A percentile compares a stretch with the other conserved stretches of the same genome.
phyloP scores from a whole-genome alignment of 2,797 vertebrate genomes.

The Lacerta viridis region DNA sequence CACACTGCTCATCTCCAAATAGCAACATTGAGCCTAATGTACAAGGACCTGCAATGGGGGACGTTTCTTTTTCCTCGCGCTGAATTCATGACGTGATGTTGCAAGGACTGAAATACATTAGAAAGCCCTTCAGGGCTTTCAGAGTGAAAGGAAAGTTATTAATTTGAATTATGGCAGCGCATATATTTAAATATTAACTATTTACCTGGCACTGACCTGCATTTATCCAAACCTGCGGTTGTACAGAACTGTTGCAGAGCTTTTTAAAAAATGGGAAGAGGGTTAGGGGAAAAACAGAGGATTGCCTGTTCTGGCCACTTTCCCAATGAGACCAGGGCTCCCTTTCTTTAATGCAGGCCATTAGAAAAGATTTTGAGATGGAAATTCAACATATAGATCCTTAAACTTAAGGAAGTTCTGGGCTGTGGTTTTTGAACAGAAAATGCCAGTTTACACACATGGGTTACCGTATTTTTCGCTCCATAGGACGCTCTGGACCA shows the following conservation, averaged over 20 bases:
- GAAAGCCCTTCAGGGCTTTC: constrained; percentile 65
- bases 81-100: constrained; percentile 60
- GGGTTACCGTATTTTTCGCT: too few relatives aligned
- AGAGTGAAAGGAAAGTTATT: constrained; percentile 60
- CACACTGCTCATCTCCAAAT: constrained; percentile 38
- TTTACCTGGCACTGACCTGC: constrained; percentile 54
- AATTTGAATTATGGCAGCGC: constrained; percentile 58
- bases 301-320: constrained; percentile 9
- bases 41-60: constrained; percentile 30
- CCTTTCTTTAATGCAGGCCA: background rate
- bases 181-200: constrained; percentile 47
- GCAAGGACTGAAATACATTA: constrained; percentile 60
- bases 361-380: background rate
- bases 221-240: constrained; percentile 31
- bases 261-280: background rate
- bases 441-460: background rate
- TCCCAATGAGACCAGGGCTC: background rate
- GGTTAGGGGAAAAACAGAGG: background rate
- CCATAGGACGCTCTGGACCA: too few relatives aligned
- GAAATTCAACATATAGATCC: background rate
- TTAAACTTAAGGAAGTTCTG: background rate
- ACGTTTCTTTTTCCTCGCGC: constrained; percentile 50
- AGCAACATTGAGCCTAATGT: constrained; percentile 63
- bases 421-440: background rate
- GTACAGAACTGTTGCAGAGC: rapidly evolving